phyloP scores from a whole-genome alignment of 64 coral and sea anemone species.

The Cladopsammia gracilis region DNA sequence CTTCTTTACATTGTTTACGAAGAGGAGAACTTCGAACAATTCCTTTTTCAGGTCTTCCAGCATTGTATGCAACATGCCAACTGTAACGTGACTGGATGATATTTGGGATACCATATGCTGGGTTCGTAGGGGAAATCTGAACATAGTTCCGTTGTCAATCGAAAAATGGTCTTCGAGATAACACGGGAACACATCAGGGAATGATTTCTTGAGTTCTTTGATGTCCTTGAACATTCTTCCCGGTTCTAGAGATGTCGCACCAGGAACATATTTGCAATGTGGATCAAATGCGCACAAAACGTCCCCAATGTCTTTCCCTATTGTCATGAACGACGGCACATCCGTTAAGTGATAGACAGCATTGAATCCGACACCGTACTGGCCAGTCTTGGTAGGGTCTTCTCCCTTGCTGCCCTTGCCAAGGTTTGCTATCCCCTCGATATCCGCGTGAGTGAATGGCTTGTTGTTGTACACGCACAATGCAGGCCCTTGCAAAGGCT shows the following conservation, averaged over 20 bases:
- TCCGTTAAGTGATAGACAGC: constrained; percentile 95
- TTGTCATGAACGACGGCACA: constrained; percentile 82
- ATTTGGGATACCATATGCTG: background rate
- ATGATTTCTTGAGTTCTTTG: background rate
- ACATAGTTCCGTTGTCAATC: constrained; percentile 78
- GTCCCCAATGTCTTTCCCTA: constrained; percentile 23
- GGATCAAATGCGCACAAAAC: constrained; percentile 82
- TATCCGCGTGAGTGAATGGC: constrained; percentile 75
- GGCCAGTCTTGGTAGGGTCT: constrained; percentile 86
- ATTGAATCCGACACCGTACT: constrained; percentile 92
- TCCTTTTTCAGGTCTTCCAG: constrained; percentile 10
- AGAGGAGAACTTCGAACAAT: constrained; percentile 59
- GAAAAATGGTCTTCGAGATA: constrained; percentile 28
- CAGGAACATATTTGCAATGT: constrained; percentile 24
- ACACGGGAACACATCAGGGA: constrained; percentile 55
- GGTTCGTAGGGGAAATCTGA: constrained; percentile 84
- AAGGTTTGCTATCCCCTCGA: constrained; percentile 82
- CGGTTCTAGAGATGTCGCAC: background rate
- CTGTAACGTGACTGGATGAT: constrained; percentile 25
- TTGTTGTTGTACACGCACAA: constrained; percentile 82
- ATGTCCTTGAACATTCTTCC: background rate
- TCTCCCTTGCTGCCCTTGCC: constrained; percentile 88
- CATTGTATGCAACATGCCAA: background rate
- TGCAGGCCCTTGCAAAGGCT: constrained; percentile 82
- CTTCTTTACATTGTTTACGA: constrained; percentile 79